Conservation (phyloP, 2,888 invertebrate species). For the Microctonus brassicae region DNA sequence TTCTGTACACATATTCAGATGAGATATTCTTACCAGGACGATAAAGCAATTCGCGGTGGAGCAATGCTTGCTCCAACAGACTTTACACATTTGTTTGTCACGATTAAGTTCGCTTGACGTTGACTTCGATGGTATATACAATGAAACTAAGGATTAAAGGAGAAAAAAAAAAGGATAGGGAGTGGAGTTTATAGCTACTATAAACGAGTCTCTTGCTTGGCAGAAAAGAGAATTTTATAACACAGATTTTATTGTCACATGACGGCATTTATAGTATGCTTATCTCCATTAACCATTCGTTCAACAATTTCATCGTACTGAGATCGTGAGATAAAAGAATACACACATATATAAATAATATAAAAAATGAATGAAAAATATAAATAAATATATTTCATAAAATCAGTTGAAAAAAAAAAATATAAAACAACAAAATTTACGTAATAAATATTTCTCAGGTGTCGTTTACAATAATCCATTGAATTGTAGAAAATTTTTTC, state of each 20-base stretch:
- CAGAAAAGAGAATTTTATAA: conserved; percentile 20
- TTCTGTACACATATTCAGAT: conserved; percentile 41
- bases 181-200: conserved; percentile 20
- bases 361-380: too few relatives aligned
- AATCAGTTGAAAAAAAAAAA: too few relatives aligned
- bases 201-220: conserved; percentile 21
- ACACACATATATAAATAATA: neutral
- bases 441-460: neutral
- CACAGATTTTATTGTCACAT: conserved; percentile 7
- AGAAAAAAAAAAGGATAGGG: conserved; percentile 5
- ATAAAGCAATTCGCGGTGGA: conserved; percentile 40
- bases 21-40: conserved; percentile 25
- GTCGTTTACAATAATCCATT: neutral
- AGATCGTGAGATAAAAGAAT: neutral
- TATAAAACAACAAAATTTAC: conserved; percentile 34
- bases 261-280: conserved; percentile 14
- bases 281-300: conserved; percentile 16
- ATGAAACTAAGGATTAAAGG: neutral
- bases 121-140: conserved; percentile 20
- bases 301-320: conserved; percentile 13
- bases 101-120: conserved; percentile 34
- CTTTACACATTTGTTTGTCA: conserved; percentile 42
- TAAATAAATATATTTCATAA: too few relatives aligned
- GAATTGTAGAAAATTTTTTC: conserved; percentile 7
- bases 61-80: conserved; percentile 14